These are phyloP conservation scores for Otus sunia DNA, from an alignment of 2,113 vertebrate genomes.

Conservation along the genomic window DNA sequence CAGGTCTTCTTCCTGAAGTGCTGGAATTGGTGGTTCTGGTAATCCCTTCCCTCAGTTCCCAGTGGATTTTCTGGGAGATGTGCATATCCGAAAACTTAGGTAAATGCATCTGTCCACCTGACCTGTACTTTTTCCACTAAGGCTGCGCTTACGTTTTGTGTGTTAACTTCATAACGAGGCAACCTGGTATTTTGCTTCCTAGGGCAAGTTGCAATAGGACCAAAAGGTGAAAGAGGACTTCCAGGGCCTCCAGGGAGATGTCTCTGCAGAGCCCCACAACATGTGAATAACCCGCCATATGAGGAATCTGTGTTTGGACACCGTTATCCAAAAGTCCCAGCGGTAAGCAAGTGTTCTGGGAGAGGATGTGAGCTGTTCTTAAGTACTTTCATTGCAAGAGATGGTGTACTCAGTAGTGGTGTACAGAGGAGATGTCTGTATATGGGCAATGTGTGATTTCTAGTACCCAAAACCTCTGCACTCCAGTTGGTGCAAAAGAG, in stretches of 20 bases:
- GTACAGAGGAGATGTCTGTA: background rate
- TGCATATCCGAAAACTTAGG: background rate
- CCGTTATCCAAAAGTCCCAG: constrained; percentile 84
- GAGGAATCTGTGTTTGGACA: constrained; percentile 77
- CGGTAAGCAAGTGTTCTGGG: constrained; percentile 74
- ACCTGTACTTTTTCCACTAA: background rate
- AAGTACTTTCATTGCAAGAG: background rate
- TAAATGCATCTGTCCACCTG: background rate
- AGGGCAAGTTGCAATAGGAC: constrained; percentile 87
- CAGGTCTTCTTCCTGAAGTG: background rate
- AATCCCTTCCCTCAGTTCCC: background rate
- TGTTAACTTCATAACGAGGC: background rate
- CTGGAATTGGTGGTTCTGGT: background rate
- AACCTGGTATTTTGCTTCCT: constrained; percentile 29
- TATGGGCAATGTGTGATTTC: background rate
- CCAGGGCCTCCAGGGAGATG: constrained; percentile 91
- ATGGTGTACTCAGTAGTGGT: background rate
- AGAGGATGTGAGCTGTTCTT: background rate
- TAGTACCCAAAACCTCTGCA: background rate
- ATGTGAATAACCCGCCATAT: constrained; percentile 75
- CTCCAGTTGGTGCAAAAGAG: background rate
- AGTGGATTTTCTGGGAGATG: background rate
- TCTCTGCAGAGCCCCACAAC: constrained; percentile 78
- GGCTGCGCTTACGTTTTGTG: background rate
- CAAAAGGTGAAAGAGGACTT: constrained; percentile 90